Conservation (phyloP, 2,888 invertebrate species). For the Erebia epiphron region DNA sequence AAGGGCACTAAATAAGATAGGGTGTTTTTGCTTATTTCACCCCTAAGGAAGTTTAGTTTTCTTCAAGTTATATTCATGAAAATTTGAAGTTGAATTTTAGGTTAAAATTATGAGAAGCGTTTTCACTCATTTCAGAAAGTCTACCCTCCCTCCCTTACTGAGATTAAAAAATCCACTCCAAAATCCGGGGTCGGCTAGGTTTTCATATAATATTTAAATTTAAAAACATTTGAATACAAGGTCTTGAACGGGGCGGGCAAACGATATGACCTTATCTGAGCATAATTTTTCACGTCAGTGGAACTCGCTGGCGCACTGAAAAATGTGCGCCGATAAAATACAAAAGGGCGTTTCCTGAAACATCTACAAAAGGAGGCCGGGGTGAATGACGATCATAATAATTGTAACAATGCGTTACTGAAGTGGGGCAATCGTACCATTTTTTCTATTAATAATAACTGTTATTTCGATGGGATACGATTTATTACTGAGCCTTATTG, state of each 20-base stretch:
- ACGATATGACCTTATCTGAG: slow-evolving; percentile 62
- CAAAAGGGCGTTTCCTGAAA: slow-evolving; percentile 52
- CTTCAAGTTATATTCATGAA: too few relatives aligned
- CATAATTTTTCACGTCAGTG: slow-evolving; percentile 69
- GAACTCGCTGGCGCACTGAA: slow-evolving; percentile 54
- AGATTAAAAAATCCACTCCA: too few relatives aligned
- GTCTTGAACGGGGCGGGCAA: slow-evolving; percentile 38
- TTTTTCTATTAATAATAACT: slow-evolving; percentile 20
- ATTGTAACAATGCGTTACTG: slow-evolving; percentile 61
- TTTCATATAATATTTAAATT: background rate
- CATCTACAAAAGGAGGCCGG: slow-evolving; percentile 50
- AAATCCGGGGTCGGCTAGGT: too few relatives aligned
- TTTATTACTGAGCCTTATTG: slow-evolving; percentile 4
- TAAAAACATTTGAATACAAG: background rate
- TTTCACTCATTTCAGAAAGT: too few relatives aligned
- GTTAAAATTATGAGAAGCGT: too few relatives aligned
- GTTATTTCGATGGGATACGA: slow-evolving; percentile 14
- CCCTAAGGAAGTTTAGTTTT: too few relatives aligned
- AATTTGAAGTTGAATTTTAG: too few relatives aligned
- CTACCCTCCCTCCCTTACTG: too few relatives aligned
- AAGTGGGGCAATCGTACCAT: slow-evolving; percentile 52
- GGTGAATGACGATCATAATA: slow-evolving; percentile 64
- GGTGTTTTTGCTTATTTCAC: too few relatives aligned
- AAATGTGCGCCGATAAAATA: slow-evolving; percentile 57
- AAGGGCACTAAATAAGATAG: too few relatives aligned